Base-by-base conservation (phyloP, 2,888 invertebrate genomes). In the Cotesia congregata region DNA sequence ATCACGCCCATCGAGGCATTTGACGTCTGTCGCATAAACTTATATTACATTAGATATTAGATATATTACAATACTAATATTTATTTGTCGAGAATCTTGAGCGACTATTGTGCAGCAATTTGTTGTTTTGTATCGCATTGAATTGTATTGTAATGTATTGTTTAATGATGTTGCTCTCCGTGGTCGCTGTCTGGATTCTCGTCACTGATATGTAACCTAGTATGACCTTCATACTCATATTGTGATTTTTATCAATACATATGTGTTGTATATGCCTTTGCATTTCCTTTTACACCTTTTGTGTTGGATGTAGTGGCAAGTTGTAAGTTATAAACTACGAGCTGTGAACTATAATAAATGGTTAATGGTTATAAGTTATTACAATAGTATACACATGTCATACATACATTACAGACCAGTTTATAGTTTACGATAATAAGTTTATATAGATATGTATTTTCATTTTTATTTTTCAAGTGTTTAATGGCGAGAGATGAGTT, bases 11-110 rank as follows among this genome's bases (percentile, higher is more conserved):
- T 71, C 15, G 9, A 69, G 68, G 69, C 62, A 59, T 67, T 41
- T 64, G 65, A 71, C 62, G 71, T 75, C 70, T 64, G 20, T 75
- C 30, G 71, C 71, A 75, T 75, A 71, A 75, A 40, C 39, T 67
- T 67, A 40, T 17, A 12, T 71, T 50, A 17, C 41, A 59, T 64
- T 12, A 30, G 30, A 30, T 64, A 50, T 62, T 15, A 20, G 6
- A 62, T 62, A 17, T 15, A 17, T 20, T 65, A 12, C n/a, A n/a
- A n/a, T 65, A 15, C 15, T 17, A 15, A 62, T 17, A 30, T 30
- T 38, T 20, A 30, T 30, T 65, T 38, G 65, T 65, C 65, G 20
- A 20, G 30, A 65, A 30, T 9, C 12, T 65, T 2, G 12, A 12
- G 7, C 2, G 3, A 30, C 30, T 30, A 30, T 30, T 30, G 30